phyloP scores from a whole-genome alignment of 2,113 vertebrate species.

The Neogale vison region DNA sequence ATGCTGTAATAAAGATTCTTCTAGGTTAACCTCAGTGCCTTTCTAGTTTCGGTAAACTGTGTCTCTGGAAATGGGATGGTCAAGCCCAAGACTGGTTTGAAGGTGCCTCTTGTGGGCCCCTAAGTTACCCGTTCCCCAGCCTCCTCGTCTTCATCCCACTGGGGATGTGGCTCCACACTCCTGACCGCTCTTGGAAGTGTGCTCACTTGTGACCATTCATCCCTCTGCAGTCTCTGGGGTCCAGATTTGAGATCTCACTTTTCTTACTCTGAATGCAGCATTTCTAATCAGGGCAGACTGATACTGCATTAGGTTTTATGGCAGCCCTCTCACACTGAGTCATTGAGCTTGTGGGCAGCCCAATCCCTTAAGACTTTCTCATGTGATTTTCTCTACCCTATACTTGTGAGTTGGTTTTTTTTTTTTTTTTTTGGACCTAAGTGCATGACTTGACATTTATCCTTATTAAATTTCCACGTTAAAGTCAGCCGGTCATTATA shows the following conservation, averaged over 20 bases:
- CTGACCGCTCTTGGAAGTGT: not conserved
- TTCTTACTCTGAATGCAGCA: not conserved
- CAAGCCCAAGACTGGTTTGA: not conserved
- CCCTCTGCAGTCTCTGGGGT: not conserved
- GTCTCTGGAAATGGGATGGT: not conserved
- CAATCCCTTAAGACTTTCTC: conserved; percentile 57
- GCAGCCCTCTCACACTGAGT: conserved; percentile 12
- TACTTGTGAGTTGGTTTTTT: conserved; percentile 21
- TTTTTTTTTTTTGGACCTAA: not conserved
- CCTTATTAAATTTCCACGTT: conserved; percentile 73
- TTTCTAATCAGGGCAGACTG: not conserved
- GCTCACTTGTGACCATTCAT: not conserved
- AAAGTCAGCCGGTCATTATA: conserved; percentile 55
- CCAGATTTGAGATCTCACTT: not conserved
- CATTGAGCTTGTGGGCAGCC: conserved; percentile 41
- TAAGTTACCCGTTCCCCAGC: not conserved
- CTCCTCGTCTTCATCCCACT: not conserved
- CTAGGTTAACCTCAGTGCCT: not conserved
- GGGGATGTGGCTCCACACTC: not conserved
- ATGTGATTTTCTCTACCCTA: not conserved
- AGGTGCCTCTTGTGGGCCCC: not conserved
- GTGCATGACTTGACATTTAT: conserved; percentile 68
- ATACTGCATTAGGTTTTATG: not conserved
- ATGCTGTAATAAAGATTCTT: not conserved
- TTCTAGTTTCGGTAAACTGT: not conserved